Percentiles rank a stretch among this genome's conserved stretches.
Evolutionary conservation across 1,140 invertebrate species (phyloP).

Genomic region (Helicorthomorpha holstii): DNA sequence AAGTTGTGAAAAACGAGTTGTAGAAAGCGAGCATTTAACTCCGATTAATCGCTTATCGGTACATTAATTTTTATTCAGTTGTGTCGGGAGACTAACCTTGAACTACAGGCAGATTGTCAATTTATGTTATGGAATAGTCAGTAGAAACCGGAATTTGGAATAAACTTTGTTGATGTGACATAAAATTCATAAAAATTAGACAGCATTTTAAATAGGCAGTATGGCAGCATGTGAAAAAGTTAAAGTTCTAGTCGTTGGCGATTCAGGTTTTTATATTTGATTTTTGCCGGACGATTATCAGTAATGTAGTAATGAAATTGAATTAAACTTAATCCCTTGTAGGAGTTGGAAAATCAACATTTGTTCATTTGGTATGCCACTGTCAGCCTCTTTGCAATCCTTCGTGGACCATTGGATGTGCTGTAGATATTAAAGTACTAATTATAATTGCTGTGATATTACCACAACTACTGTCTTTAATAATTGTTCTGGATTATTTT

Average conservation of each 20-base stretch:
- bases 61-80: no score
- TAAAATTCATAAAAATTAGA: no score
- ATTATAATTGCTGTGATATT: not conserved
- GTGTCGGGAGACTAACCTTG: no score
- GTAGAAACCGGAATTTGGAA: no score
- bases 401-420: constrained; percentile 87
- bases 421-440: constrained; percentile 67
- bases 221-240: no score
- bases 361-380: constrained; percentile 79
- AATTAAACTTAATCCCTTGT: constrained; percentile 15
- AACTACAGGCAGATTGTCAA: no score
- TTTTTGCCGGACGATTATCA: not conserved
- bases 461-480: constrained; percentile 2
- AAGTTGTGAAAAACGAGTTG: no score
- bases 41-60: no score
- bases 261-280: constrained; percentile 48
- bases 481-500: not conserved
- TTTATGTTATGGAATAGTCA: no score
- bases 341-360: constrained; percentile 89
- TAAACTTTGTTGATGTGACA: no score
- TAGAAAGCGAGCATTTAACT: no score
- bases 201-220: no score
- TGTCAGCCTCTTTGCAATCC: constrained; percentile 65
- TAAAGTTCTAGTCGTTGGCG: constrained; percentile 75
- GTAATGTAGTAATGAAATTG: not conserved